These are phyloP conservation scores for Sycophila sp. DNA, from an alignment of 1,140 invertebrate genomes.

Conservation along the genomic window DNA sequence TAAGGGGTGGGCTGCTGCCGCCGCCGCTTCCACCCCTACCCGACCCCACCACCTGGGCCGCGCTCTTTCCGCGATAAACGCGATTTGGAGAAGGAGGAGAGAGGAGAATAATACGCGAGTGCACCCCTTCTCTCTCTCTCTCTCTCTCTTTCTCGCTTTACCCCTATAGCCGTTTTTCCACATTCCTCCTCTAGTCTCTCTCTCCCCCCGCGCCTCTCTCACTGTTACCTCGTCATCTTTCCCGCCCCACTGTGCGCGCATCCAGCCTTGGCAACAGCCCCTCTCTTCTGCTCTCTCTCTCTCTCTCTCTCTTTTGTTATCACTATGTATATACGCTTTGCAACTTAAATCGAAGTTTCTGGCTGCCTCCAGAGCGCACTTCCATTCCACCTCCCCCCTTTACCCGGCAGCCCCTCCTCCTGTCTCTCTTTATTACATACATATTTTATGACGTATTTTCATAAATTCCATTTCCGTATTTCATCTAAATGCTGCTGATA, in stretches of 20 bases:
- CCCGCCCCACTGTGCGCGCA: neutral
- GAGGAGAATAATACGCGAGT: neutral
- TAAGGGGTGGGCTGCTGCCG: slow-evolving; percentile 17
- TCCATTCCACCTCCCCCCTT: too few relatives aligned
- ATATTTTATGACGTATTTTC: slow-evolving; percentile 14
- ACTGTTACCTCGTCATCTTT: neutral
- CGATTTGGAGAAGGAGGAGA: slow-evolving; percentile 54
- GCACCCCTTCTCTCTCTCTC: neutral
- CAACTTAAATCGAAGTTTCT: neutral
- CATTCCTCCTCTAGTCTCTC: neutral
- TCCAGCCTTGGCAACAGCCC: neutral
- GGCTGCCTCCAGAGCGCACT: neutral
- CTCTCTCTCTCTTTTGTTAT: slow-evolving; percentile 20
- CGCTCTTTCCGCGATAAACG: slow-evolving; percentile 54
- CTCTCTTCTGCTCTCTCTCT: slow-evolving; percentile 14
- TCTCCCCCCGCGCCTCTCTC: slow-evolving; percentile 5
- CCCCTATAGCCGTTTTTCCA: neutral
- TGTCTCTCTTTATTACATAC: neutral
- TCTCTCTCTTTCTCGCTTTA: neutral
- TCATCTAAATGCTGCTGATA: slow-evolving; percentile 1
- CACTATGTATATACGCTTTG: neutral
- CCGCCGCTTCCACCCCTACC: slow-evolving; percentile 8
- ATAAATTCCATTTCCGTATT: slow-evolving; percentile 11
- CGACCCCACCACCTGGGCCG: slow-evolving; percentile 18
- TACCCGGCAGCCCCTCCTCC: neutral